phyloP scores from a whole-genome alignment of 2,113 vertebrate species.

The Melanotaenia duboulayi region DNA sequence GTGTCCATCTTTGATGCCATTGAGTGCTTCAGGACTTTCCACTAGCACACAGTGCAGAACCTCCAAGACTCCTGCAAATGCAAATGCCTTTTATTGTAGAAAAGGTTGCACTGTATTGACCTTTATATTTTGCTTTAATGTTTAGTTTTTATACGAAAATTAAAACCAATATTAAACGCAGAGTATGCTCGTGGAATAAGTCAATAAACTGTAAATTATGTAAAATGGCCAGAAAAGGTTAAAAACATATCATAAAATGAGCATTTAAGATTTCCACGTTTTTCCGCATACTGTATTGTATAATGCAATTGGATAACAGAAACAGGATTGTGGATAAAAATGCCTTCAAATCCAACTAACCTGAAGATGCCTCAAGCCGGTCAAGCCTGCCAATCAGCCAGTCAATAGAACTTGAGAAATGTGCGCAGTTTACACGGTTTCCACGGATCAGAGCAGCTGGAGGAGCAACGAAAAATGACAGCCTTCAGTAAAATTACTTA shows the following conservation, averaged over 20 bases:
- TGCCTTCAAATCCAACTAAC: conserved; percentile 75
- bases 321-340: neutral
- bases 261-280: neutral
- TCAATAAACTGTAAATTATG: neutral
- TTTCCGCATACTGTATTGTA: neutral
- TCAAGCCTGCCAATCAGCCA: conserved; percentile 94
- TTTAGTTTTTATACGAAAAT: neutral
- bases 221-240: neutral
- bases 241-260: neutral
- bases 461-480: neutral
- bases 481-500: too few species aligned
- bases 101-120: neutral
- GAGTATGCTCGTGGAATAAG: neutral
- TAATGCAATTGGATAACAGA: neutral
- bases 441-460: conserved; percentile 91
- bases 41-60: conserved; percentile 94
- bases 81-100: neutral
- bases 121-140: neutral
- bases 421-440: conserved; percentile 93
- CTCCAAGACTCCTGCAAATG: conserved; percentile 89
- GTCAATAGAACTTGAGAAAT: conserved; percentile 92
- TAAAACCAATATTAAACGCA: neutral
- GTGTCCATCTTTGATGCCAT: conserved; percentile 93
- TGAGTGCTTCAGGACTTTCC: conserved; percentile 94
- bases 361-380: conserved; percentile 90